phyloP scores from a whole-genome alignment of 2,797 vertebrate species.

The Labeo calbasu region DNA sequence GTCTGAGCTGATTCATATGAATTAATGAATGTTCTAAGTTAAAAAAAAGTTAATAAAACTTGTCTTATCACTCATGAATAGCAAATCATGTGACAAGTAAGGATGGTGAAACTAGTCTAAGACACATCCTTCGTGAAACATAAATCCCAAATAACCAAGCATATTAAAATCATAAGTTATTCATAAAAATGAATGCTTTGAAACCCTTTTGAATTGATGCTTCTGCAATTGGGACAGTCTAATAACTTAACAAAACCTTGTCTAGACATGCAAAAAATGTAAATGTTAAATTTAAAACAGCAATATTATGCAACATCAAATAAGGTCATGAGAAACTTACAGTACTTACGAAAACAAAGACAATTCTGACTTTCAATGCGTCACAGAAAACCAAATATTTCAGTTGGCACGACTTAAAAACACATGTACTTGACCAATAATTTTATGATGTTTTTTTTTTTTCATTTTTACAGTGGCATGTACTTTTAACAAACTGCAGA shows the following conservation, averaged over 20 bases:
- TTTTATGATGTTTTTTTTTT: background rate
- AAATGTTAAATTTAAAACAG: background rate
- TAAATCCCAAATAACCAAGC: no score
- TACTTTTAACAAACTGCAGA: background rate
- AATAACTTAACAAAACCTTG: background rate
- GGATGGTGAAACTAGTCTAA: no score
- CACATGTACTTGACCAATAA: background rate
- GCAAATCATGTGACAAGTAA: no score
- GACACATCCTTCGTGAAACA: no score
- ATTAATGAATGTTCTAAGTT: no score
- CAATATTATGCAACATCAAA: background rate
- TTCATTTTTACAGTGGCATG: background rate
- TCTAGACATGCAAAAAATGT: background rate
- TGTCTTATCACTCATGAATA: no score
- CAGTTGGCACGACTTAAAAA: conserved; percentile 21
- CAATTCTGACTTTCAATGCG: background rate
- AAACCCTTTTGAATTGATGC: background rate
- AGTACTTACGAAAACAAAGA: conserved; percentile 54
- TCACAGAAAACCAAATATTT: conserved; percentile 32
- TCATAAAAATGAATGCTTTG: no score
- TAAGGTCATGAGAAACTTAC: conserved; percentile 61
- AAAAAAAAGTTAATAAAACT: no score
- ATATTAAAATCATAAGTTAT: no score
- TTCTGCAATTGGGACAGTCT: background rate
- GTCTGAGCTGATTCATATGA: no score